Evolutionary conservation across 2,113 vertebrate genomes (phyloP), one percentile per base, ranked within the genome.

Genomic region (Aramus guarauna): DNA sequence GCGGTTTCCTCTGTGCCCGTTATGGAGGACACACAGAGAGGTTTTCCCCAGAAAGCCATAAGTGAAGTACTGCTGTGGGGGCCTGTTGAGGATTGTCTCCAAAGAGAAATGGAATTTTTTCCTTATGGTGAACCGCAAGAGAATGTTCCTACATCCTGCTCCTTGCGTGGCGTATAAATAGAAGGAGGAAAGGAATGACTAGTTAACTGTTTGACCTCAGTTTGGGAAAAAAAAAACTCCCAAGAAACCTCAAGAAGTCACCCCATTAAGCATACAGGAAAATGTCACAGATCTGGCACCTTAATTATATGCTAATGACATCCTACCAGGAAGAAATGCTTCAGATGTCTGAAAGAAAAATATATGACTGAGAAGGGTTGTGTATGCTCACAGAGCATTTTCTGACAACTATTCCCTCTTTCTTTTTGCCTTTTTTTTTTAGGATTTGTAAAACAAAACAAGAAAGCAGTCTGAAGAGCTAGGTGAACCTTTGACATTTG

Each of bases 251-350:
- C 85, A 88, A 71, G 88, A 88, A 88, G 48, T 92, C 85, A 94
- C 68, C 58, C 76, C 75, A 92, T 92, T 86, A 91, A 84, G 53
- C 58, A 73, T 4, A 17, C 43, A 95, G 89, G 78, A 45, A 96
- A 91, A 90, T 82, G 86, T 73, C 83, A 91, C 30, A 9, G 52
- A 84, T 77, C 80, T 95, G 92, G 72, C 60, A 90, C 94, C 81
- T 81, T 91, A 91, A 92, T 96, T 96, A 76, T 95, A 95, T 96
- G 85, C 90, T 97, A 92, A 92, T 91, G 72, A 66, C 77, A 85
- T 90, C 86, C 41, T 41, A 81, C 26, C 53, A 43, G 67, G 59
- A 92, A 75, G 92, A 91, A 92, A 94, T 74, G 14, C 58, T 71
- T 95, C 88, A 62, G 69, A 69, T 21, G 29, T 64, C 82, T 78